phyloP scores from a whole-genome alignment of 1,140 invertebrate genomes.

The Melanaphis sacchari region DNA sequence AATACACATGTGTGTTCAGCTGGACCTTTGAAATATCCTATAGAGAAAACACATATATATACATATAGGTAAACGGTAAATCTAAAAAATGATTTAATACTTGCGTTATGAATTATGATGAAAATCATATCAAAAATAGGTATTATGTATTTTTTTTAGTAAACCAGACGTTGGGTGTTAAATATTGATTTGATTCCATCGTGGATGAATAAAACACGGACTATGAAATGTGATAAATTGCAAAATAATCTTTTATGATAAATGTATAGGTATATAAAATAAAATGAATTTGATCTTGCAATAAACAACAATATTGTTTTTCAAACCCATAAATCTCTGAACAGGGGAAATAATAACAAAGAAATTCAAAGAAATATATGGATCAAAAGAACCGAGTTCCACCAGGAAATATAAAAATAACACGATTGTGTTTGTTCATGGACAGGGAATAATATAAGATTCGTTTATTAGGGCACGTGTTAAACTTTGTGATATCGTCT shows the following conservation, averaged over 20 bases:
- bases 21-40: too few species aligned
- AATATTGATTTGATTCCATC: background rate
- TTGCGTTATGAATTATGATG: too few species aligned
- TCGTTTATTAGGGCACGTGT: background rate
- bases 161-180: too few species aligned
- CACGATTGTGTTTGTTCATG: conserved; percentile 4
- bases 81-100: too few species aligned
- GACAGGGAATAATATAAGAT: background rate
- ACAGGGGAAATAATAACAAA: background rate
- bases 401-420: background rate
- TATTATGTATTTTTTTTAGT: too few species aligned
- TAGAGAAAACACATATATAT: too few species aligned
- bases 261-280: background rate
- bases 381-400: background rate
- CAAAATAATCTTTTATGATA: background rate
- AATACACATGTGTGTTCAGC: too few species aligned
- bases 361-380: background rate
- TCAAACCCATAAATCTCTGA: background rate
- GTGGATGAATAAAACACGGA: too few species aligned
- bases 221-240: background rate
- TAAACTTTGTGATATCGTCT: background rate
- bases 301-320: background rate
- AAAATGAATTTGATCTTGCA: background rate
- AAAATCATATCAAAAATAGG: too few species aligned
- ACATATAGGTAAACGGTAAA: too few species aligned